Base-by-base conservation (phyloP, 30 jellyfish, hydroid and myxozoan species). In the Aurelia aurita region DNA sequence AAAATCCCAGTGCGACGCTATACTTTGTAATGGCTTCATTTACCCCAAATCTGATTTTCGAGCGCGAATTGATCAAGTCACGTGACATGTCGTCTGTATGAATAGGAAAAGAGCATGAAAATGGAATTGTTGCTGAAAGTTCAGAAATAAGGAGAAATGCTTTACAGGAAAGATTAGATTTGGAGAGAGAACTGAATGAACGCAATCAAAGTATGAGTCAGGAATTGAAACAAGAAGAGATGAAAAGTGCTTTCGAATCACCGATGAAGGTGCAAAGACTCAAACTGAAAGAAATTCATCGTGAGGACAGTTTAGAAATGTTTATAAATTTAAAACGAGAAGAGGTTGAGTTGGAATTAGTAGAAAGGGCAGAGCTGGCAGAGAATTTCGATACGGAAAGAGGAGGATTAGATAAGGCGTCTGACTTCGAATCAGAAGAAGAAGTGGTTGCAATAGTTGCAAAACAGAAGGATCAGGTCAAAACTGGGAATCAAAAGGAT, bases 341-440 rank as follows among this genome's bases (percentile, higher is more conserved):
- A 69, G 88, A 93, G 54, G 97, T 93, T 22, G 97, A 87, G 23
- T 70, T 93, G 44, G 97, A 93, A 60, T 46, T 73, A 20, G 78
- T 87, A 15, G 97, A 93, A 63, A 93, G 83, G 80, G 81, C 93
- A 15, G 88, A 80, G 44, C 32, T 93, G 90, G 98, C 81, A 51
- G 96, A 93, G 84, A 60, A 72, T 65, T 93, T 87, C 75, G 90
- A 47, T 35, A 65, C 77, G n/a, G 97, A 87, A 46, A 87, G 70
- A 61, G 79, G 65, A 1, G 92, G 74, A 19, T 22, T n/a, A n/a
- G n/a, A n/a, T n/a, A n/a, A n/a, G n/a, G n/a, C n/a, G n/a, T n/a
- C 64, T 65, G 10, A 58, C 22, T n/a, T 65, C 26, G 93, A 87
- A 49, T 96, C 76, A 59, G 83, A 82, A 61, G 96, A 83, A 23